Conservation (phyloP, 2,113 vertebrate species). For the Mixornis gularis region DNA sequence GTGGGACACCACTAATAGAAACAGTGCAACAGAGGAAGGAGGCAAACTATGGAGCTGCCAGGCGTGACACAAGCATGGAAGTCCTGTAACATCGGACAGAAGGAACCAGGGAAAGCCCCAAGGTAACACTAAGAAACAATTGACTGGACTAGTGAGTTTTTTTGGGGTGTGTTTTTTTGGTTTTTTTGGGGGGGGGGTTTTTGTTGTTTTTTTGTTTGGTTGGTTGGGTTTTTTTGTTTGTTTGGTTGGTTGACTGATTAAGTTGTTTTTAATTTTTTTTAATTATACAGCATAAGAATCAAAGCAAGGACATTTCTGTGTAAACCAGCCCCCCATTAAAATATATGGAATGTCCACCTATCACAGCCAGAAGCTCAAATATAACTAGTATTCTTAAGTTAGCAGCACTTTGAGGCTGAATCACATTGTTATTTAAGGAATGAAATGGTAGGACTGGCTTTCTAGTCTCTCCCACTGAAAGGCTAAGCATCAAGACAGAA, state of each 20-base stretch:
- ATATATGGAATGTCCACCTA: neutral
- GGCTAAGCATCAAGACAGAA: neutral
- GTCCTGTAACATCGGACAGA: rapidly evolving
- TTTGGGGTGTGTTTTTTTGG: neutral
- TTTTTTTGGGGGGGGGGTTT: no score
- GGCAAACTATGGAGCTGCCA: neutral
- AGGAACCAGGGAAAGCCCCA: neutral
- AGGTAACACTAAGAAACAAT: neutral
- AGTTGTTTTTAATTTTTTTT: neutral
- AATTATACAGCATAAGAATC: neutral
- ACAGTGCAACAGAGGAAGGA: neutral
- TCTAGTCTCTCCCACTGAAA: neutral
- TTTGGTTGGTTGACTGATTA: neutral
- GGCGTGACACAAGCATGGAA: neutral
- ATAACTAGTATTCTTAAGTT: neutral
- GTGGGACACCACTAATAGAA: neutral
- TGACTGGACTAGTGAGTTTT: neutral
- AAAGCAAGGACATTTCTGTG: neutral
- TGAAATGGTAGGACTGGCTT: neutral
- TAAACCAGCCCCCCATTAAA: neutral
- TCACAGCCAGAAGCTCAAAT: neutral
- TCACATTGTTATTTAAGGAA: neutral
- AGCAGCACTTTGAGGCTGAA: neutral
- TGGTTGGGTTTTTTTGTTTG: neutral
- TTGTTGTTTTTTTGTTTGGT: neutral